phyloP scores from a whole-genome alignment of 2,888 invertebrate species.

The Drosophila formosana region DNA sequence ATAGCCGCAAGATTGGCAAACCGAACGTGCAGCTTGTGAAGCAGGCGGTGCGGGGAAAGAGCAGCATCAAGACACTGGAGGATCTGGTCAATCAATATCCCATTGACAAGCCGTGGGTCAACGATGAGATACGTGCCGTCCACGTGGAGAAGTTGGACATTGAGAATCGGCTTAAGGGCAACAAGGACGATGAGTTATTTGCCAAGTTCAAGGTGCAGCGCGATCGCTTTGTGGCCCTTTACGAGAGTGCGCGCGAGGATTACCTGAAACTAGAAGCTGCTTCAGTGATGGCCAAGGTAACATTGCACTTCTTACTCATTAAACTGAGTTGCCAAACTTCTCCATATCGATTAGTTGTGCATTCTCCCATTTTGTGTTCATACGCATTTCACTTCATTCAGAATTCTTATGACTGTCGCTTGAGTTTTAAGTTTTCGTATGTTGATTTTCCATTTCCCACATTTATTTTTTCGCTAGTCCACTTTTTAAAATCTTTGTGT shows the following conservation, averaged over 20 bases:
- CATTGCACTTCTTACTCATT: background rate
- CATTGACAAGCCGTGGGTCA: conserved; percentile 87
- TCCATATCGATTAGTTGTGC: background rate
- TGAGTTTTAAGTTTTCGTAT: background rate
- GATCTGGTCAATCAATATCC: conserved; percentile 85
- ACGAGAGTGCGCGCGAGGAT: conserved; percentile 86
- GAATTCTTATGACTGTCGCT: background rate
- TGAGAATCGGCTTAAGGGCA: conserved; percentile 85
- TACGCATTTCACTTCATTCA: background rate
- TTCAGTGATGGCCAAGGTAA: conserved; percentile 82
- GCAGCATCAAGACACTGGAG: conserved; percentile 82
- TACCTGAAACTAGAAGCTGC: conserved; percentile 86
- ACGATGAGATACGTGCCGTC: conserved; percentile 86
- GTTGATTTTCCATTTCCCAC: background rate
- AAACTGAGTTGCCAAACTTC: background rate
- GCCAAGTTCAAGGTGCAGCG: conserved; percentile 87
- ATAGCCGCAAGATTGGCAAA: conserved; percentile 78
- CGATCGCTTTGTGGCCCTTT: conserved; percentile 87
- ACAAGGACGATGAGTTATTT: conserved; percentile 86
- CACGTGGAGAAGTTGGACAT: conserved; percentile 87
- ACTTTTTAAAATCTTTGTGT: no score
- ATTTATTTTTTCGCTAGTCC: background rate
- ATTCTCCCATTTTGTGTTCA: no score
- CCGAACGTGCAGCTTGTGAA: conserved; percentile 77
- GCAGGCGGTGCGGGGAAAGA: conserved; percentile 76